Evolutionary conservation across 1,140 invertebrate species (phyloP).

Genomic region (Meloidogyne chitwoodi): DNA sequence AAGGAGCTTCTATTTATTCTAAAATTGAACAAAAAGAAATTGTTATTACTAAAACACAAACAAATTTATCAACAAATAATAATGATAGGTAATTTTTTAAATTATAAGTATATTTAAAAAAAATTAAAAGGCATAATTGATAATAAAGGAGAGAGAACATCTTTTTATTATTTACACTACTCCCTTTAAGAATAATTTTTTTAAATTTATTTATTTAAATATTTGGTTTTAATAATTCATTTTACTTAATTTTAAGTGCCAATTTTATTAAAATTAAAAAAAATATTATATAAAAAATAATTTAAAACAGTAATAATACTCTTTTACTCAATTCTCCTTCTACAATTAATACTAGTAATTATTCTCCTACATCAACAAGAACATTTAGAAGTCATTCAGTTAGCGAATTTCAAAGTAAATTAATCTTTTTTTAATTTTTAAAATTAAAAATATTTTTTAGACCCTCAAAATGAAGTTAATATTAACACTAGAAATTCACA

Average conservation of each 20-base stretch:
- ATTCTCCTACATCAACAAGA: neutral
- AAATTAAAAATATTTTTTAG: neutral
- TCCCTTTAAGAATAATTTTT: too few species aligned
- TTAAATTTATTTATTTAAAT: too few species aligned
- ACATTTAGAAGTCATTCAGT: neutral
- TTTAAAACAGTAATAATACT: neutral
- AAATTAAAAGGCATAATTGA: too few species aligned
- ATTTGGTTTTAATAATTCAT: too few species aligned
- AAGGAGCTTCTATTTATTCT: constrained; percentile 25
- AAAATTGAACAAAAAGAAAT: neutral
- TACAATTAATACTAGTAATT: neutral
- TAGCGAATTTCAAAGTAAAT: constrained; percentile 6
- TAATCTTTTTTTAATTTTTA: neutral
- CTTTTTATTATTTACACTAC: too few species aligned
- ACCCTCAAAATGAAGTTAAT: neutral
- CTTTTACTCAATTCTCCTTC: neutral
- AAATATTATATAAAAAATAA: too few species aligned
- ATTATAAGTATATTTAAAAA: too few species aligned
- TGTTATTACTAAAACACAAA: neutral
- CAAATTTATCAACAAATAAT: neutral
- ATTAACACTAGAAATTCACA: neutral
- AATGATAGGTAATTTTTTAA: neutral
- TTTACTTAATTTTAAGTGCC: too few species aligned
- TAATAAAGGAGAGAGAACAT: too few species aligned
- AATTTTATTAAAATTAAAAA: too few species aligned